Evolutionary conservation across 2,888 invertebrate species (phyloP).

Genomic region (Cremastobaeus sp.): DNA sequence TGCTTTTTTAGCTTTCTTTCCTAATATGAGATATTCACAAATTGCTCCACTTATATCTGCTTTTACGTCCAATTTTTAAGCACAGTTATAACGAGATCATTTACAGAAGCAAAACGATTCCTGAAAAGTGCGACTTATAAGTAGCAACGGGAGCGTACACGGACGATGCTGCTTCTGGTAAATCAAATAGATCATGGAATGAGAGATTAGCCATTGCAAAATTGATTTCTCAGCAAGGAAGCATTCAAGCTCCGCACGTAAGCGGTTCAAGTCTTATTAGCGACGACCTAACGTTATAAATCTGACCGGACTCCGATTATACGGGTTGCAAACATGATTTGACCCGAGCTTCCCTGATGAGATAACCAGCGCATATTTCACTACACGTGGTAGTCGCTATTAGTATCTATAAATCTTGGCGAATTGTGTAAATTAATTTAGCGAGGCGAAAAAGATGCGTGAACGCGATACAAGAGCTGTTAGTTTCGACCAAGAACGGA

Average conservation of each 20-base stretch:
- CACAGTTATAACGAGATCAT: too few relatives aligned
- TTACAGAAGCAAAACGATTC: too few relatives aligned
- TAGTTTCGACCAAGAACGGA: conserved; percentile 24
- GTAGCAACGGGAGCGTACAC: too few relatives aligned
- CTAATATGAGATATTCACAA: too few relatives aligned
- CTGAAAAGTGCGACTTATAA: too few relatives aligned
- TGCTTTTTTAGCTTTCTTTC: too few relatives aligned
- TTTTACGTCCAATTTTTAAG: too few relatives aligned
- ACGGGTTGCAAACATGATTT: conserved; percentile 57
- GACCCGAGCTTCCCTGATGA: conserved; percentile 57
- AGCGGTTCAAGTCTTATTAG: conserved; percentile 37
- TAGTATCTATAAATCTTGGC: conserved; percentile 44
- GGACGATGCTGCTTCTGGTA: too few relatives aligned
- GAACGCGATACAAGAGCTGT: conserved; percentile 21
- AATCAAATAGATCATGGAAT: too few relatives aligned
- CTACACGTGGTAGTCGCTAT: conserved; percentile 42
- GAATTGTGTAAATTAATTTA: conserved; percentile 49
- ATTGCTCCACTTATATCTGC: too few relatives aligned
- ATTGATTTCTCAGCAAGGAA: conserved; percentile 42
- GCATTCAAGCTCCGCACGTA: conserved; percentile 1
- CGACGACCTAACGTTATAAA: conserved; percentile 43
- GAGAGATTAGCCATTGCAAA: conserved; percentile 41
- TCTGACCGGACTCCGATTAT: conserved; percentile 50
- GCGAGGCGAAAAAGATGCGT: conserved; percentile 18
- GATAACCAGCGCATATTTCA: conserved; percentile 55